Evolutionary conservation across 2,888 invertebrate species (phyloP).

Genomic region (Rhogogaster chlorosoma): DNA sequence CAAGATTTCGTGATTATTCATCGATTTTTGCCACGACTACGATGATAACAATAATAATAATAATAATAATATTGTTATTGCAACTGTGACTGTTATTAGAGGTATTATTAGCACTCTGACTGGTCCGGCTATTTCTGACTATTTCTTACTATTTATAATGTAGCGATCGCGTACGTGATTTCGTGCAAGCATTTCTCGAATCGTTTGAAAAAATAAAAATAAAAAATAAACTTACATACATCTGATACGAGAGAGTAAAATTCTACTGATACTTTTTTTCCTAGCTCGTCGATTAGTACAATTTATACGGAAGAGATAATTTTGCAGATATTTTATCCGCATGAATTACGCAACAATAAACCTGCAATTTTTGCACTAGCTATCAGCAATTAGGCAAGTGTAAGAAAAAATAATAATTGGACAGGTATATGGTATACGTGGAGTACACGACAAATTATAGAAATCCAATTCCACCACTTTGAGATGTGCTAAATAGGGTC

Average conservation of each 20-base stretch:
- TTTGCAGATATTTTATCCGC: background rate
- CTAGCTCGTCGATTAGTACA: background rate
- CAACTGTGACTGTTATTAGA: background rate
- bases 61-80: background rate
- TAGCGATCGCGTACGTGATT: background rate
- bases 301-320: background rate
- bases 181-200: background rate
- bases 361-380: background rate
- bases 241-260: background rate
- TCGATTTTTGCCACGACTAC: background rate
- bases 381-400: background rate
- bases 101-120: slow-evolving; percentile 2
- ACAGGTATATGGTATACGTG: background rate
- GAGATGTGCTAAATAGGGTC: background rate
- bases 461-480: background rate
- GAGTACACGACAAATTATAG: background rate
- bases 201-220: too few species aligned
- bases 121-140: background rate
- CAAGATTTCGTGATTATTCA: background rate
- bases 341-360: slow-evolving; percentile 11
- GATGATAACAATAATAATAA: background rate
- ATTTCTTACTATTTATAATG: background rate
- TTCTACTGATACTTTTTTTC: background rate
- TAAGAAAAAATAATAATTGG: background rate
- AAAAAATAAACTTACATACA: background rate